These are phyloP conservation scores for Marcusenius ussheri DNA, from an alignment of 2,113 vertebrate species.

Conservation along the genomic window DNA sequence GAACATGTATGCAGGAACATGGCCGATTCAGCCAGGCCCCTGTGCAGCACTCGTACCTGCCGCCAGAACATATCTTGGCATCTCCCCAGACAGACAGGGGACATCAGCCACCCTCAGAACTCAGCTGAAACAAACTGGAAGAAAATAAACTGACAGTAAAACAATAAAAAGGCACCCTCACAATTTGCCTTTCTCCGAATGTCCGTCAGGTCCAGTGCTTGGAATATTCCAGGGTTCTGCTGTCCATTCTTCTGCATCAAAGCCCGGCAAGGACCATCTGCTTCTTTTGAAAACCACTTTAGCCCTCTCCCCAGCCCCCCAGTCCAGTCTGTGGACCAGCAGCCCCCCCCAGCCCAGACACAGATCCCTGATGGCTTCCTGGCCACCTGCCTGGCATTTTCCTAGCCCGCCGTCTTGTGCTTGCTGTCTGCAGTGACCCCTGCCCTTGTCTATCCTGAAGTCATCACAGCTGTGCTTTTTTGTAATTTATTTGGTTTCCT, in stretches of 20 bases:
- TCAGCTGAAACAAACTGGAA: background rate
- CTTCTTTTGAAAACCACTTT: background rate
- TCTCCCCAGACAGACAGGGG: background rate
- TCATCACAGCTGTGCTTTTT: background rate
- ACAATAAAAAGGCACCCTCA: background rate
- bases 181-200: background rate
- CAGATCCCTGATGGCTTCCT: background rate
- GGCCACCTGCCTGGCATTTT: background rate
- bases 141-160: background rate
- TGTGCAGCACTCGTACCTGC: background rate
- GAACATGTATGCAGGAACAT: no score
- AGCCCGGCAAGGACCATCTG: constrained; percentile 8
- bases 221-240: background rate
- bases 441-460: background rate
- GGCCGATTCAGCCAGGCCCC: background rate
- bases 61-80: background rate
- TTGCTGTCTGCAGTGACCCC: background rate
- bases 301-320: background rate
- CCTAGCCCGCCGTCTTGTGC: background rate
- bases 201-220: background rate
- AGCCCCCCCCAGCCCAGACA: background rate
- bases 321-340: background rate
- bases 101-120: background rate
- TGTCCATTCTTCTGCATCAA: constrained; percentile 7
- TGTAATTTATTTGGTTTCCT: background rate